Conservation (phyloP, 2,113 vertebrate genomes). For the Pangasianodon hypophthalmus region DNA sequence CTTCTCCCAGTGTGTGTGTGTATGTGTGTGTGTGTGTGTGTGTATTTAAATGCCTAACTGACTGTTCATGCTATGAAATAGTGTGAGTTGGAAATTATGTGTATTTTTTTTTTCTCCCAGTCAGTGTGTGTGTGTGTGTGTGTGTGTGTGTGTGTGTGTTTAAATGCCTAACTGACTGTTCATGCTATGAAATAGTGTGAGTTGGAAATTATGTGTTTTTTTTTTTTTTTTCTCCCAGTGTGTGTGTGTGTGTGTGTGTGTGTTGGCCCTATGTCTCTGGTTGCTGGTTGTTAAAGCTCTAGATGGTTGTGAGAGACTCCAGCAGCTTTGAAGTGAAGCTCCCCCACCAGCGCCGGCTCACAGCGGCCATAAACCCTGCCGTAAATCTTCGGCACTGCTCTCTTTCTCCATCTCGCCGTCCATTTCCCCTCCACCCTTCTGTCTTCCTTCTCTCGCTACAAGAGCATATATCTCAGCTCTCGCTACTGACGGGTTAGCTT, state of each 20-base stretch:
- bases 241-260: background rate
- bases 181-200: too few species aligned
- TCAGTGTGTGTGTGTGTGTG: background rate
- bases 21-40: background rate
- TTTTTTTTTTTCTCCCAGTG: too few species aligned
- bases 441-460: background rate
- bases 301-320: slow-evolving; percentile 64
- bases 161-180: too few species aligned
- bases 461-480: background rate
- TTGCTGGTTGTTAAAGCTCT: slow-evolving; percentile 56
- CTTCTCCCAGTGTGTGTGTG: background rate
- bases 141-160: background rate
- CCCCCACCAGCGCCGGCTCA: slow-evolving; percentile 65
- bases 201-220: too few species aligned
- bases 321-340: slow-evolving; percentile 74
- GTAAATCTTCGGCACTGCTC: slow-evolving; percentile 68
- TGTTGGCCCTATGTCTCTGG: background rate
- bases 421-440: slow-evolving; percentile 44
- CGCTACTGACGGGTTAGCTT: background rate
- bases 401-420: slow-evolving; percentile 7
- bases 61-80: too few species aligned
- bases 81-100: too few species aligned
- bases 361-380: slow-evolving; percentile 74
- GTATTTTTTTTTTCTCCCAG: too few species aligned
- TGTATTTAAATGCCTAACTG: too few species aligned